Conservation (phyloP, 2,113 vertebrate species). For the Rhinoptilus africanus region DNA sequence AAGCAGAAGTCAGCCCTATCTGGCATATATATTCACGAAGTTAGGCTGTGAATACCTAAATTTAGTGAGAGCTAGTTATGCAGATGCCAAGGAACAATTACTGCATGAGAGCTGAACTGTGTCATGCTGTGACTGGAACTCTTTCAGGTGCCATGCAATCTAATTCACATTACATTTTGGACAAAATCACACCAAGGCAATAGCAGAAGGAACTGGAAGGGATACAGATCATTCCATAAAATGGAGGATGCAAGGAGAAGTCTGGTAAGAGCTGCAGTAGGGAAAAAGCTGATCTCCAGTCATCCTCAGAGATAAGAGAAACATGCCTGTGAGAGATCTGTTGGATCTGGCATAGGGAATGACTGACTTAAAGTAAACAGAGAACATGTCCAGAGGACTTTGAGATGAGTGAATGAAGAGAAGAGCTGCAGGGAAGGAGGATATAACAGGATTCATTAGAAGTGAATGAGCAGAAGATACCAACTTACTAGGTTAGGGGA, state of each 20-base stretch:
- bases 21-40: neutral
- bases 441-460: neutral
- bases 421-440: neutral
- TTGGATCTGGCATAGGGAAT: neutral
- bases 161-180: neutral
- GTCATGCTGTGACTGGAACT: neutral
- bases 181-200: neutral
- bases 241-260: rapidly evolving
- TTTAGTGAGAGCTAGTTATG: neutral
- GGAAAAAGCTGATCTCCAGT: neutral
- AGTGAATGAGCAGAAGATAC: neutral
- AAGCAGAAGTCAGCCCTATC: neutral
- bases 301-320: neutral
- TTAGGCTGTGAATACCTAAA: neutral
- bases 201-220: neutral
- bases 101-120: neutral
- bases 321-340: neutral
- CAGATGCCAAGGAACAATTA: neutral
- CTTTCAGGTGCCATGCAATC: neutral
- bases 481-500: neutral
- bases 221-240: neutral
- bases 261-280: neutral
- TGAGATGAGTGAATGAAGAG: neutral
- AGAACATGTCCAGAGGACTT: neutral
- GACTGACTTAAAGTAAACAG: neutral